These are phyloP conservation scores for Bombus confusus DNA, from an alignment of 1,140 invertebrate genomes.

Conservation along the genomic window DNA sequence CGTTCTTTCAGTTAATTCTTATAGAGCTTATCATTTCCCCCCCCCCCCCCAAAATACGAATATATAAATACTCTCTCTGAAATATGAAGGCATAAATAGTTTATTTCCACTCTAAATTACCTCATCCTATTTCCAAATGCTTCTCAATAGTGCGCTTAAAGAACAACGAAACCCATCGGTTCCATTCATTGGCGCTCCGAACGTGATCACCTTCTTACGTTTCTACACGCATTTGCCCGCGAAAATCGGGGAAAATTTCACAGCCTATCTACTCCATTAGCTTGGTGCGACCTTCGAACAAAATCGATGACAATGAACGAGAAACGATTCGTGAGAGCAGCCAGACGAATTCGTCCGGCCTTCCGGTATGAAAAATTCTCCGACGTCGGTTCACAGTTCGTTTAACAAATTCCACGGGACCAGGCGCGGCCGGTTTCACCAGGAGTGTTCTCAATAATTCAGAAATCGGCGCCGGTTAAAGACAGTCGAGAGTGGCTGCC, in stretches of 20 bases:
- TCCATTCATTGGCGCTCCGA: too few relatives aligned
- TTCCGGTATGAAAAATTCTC: slow-evolving; percentile 54
- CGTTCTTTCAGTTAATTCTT: too few relatives aligned
- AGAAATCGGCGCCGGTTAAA: slow-evolving; percentile 65
- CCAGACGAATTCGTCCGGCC: background rate
- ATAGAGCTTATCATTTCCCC: too few relatives aligned
- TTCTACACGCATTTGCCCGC: background rate
- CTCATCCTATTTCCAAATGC: background rate
- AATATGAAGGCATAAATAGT: too few relatives aligned
- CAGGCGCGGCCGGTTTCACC: background rate
- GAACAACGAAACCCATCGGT: background rate
- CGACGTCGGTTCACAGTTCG: slow-evolving; percentile 65
- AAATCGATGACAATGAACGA: slow-evolving; percentile 5
- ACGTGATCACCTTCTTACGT: background rate
- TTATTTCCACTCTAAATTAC: background rate
- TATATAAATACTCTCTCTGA: background rate
- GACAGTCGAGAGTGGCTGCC: slow-evolving; percentile 41
- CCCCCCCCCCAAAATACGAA: too few relatives aligned
- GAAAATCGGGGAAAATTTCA: background rate
- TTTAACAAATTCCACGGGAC: slow-evolving; percentile 64
- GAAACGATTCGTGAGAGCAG: slow-evolving; percentile 18
- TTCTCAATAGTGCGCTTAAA: background rate
- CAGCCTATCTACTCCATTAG: background rate
- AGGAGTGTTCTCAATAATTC: slow-evolving; percentile 67
- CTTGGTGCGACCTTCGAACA: background rate